A percentile compares a stretch with the other conserved stretches of the same genome.
Conservation (phyloP, 2,797 vertebrate genomes). For the Thaleichthys pacificus region DNA sequence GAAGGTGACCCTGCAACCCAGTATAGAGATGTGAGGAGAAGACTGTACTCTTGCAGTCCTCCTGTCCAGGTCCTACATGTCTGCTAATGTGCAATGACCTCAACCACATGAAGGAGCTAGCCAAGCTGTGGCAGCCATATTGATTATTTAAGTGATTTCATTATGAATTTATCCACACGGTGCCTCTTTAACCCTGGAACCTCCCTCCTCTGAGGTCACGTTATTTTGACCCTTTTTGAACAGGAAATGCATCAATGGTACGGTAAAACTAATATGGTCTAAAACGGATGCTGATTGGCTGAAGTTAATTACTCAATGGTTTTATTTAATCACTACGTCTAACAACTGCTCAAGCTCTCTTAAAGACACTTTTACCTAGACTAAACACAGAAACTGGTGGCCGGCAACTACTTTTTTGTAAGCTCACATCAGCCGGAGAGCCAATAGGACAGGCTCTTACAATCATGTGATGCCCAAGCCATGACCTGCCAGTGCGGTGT, state of each 20-base stretch:
- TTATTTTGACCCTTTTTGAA: too few relatives aligned
- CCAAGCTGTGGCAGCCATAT: slow-evolving; percentile 55
- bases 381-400: too few relatives aligned
- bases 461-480: background rate
- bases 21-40: background rate
- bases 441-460: background rate
- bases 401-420: background rate
- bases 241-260: too few relatives aligned
- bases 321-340: too few relatives aligned
- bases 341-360: background rate
- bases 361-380: background rate
- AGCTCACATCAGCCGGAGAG: background rate
- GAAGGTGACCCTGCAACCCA: slow-evolving; percentile 53
- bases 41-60: slow-evolving; percentile 29
- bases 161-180: slow-evolving; percentile 31
- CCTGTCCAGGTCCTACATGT: slow-evolving; percentile 23
- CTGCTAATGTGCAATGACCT: slow-evolving; percentile 42
- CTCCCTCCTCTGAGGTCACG: background rate
- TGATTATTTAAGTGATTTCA: slow-evolving; percentile 54
- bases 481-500: slow-evolving; percentile 7
- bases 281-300: too few relatives aligned
- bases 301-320: too few relatives aligned
- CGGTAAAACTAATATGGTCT: too few relatives aligned
- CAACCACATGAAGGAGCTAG: slow-evolving; percentile 5
- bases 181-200: slow-evolving; percentile 38